These are phyloP conservation scores for Chaenocephalus aceratus DNA, from an alignment of 2,113 vertebrate species.

Conservation along the genomic window DNA sequence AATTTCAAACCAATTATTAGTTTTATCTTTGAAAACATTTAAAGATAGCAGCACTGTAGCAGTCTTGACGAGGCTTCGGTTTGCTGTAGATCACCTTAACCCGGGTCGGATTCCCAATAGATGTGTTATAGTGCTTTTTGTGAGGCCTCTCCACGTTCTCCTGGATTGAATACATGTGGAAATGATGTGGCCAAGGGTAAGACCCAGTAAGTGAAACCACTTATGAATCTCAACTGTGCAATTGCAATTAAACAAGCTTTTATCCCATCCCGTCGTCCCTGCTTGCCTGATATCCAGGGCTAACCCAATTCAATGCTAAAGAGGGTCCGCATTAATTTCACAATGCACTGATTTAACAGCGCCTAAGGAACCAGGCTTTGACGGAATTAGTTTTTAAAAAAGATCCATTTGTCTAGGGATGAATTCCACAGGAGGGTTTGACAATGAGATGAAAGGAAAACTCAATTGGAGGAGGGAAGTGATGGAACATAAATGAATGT, in stretches of 20 bases:
- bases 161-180: constrained; percentile 75
- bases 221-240: constrained; percentile 84
- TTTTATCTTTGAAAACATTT: constrained; percentile 31
- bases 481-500: constrained; percentile 56
- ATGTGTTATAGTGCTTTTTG: constrained; percentile 60
- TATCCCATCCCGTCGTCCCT: constrained; percentile 67
- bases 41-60: constrained; percentile 13
- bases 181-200: constrained; percentile 76
- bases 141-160: constrained; percentile 53
- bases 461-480: constrained; percentile 58
- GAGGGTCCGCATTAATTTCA: constrained; percentile 86
- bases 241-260: constrained; percentile 83
- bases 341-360: constrained; percentile 86
- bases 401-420: constrained; percentile 84
- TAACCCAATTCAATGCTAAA: constrained; percentile 84
- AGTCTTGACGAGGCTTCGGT: constrained; percentile 45
- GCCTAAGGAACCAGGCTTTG: constrained; percentile 84
- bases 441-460: constrained; percentile 73
- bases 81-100: constrained; percentile 63
- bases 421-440: constrained; percentile 74
- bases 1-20: not conserved
- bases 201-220: constrained; percentile 77
- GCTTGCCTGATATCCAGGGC: constrained; percentile 75
- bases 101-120: constrained; percentile 70
- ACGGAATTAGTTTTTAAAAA: constrained; percentile 86